A percentile compares a stretch with the other conserved stretches of the same genome.
Conservation (phyloP, 2,888 invertebrate species). For the Drosophila stalkeri region DNA sequence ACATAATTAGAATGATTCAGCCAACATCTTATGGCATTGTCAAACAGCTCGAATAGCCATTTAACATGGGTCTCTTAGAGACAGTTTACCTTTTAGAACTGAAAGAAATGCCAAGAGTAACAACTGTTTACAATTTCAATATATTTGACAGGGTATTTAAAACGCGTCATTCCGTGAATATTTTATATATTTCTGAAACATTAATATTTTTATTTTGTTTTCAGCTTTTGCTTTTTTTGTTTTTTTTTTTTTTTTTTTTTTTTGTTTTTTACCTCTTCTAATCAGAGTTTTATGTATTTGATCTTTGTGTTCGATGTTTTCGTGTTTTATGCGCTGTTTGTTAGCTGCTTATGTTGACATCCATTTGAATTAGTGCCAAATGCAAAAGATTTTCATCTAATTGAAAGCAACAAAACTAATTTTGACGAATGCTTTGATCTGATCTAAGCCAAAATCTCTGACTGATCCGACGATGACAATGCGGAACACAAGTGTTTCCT, state of each 20-base stretch:
- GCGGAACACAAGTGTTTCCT: slow-evolving; percentile 27
- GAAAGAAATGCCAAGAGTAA: neutral
- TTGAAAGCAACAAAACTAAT: slow-evolving; percentile 52
- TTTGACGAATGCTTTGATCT: slow-evolving; percentile 56
- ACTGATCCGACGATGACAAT: slow-evolving; percentile 19
- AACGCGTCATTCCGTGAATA: neutral
- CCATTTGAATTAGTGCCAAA: slow-evolving; percentile 50
- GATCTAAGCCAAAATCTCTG: slow-evolving; percentile 21
- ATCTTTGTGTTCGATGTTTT: slow-evolving; percentile 23
- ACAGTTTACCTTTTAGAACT: neutral
- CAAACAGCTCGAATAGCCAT: neutral
- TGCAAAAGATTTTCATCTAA: slow-evolving; percentile 37
- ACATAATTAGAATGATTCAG: too few relatives aligned
- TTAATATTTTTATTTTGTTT: neutral
- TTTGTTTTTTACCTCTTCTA: neutral
- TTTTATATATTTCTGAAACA: neutral
- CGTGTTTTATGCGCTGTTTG: slow-evolving; percentile 8
- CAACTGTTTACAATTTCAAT: neutral
- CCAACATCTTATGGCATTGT: too few relatives aligned
- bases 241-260: neutral
- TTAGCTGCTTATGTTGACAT: slow-evolving; percentile 21
- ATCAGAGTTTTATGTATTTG: slow-evolving; percentile 41
- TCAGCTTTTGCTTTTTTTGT: neutral
- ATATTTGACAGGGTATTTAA: slow-evolving; percentile 2
- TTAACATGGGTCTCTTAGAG: neutral